phyloP scores from a whole-genome alignment of 1,140 invertebrate species.

The Aphelenchoides besseyi region DNA sequence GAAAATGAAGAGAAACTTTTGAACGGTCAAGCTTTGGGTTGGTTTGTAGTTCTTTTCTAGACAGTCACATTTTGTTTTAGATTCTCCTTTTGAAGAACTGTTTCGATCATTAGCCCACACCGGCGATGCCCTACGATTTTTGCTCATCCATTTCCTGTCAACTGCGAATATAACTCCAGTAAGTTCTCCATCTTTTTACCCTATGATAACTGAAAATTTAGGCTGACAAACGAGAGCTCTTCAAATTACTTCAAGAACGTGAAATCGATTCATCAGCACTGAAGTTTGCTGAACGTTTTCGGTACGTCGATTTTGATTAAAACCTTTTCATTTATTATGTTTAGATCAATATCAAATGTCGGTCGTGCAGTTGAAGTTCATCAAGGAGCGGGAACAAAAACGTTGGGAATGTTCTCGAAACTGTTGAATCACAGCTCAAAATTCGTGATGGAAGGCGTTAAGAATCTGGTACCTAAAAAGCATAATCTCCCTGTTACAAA shows the following conservation, averaged over 20 bases:
- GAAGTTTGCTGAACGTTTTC: slow-evolving; percentile 53
- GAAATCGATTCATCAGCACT: slow-evolving; percentile 46
- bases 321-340: slow-evolving; percentile 23
- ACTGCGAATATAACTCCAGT: slow-evolving; percentile 70
- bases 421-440: slow-evolving; percentile 91
- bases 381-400: slow-evolving; percentile 89
- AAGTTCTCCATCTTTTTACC: slow-evolving; percentile 6
- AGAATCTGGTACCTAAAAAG: slow-evolving; percentile 95
- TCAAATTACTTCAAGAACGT: slow-evolving; percentile 37
- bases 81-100: slow-evolving; percentile 23
- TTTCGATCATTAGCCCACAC: slow-evolving; percentile 65
- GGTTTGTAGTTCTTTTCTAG: slow-evolving; percentile 5
- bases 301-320: not conserved
- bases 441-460: slow-evolving; percentile 99
- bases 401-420: slow-evolving; percentile 96
- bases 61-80: not conserved
- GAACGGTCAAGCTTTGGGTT: slow-evolving; percentile 65
- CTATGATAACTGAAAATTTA: slow-evolving; percentile 10
- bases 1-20: slow-evolving; percentile 97
- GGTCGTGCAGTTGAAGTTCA: slow-evolving; percentile 64
- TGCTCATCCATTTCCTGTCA: slow-evolving; percentile 88
- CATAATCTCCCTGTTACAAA: slow-evolving; percentile 88
- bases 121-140: slow-evolving; percentile 89
- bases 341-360: slow-evolving; percentile 77
- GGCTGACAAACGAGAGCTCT: slow-evolving; percentile 37